These are phyloP conservation scores for Parthenolecanium corni DNA, from an alignment of 2,888 invertebrate genomes.

Conservation along the genomic window DNA sequence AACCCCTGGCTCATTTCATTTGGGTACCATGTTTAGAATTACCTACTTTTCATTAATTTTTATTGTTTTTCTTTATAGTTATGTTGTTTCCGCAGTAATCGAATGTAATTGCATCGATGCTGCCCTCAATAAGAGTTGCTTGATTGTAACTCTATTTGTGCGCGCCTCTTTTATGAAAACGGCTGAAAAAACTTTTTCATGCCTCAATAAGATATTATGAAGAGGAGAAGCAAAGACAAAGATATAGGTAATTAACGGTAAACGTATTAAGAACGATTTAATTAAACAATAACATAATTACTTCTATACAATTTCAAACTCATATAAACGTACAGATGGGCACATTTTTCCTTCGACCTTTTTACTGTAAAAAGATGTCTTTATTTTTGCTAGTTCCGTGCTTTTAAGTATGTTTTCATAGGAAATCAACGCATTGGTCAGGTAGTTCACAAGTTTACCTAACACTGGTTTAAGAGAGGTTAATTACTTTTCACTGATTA, in stretches of 20 bases:
- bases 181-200: slow-evolving; percentile 1
- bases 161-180: slow-evolving; percentile 1
- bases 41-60: slow-evolving; percentile 27
- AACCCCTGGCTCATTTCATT: slow-evolving; percentile 17
- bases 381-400: too few relatives aligned
- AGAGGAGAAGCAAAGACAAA: slow-evolving; percentile 3
- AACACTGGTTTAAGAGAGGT: too few relatives aligned
- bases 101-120: slow-evolving; percentile 27
- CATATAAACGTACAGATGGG: too few relatives aligned
- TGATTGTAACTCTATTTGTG: slow-evolving; percentile 16
- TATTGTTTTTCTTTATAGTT: slow-evolving; percentile 28
- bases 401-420: too few relatives aligned
- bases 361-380: too few relatives aligned
- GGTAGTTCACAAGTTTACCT: too few relatives aligned
- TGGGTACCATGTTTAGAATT: slow-evolving; percentile 2
- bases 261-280: slow-evolving; percentile 4
- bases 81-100: slow-evolving; percentile 21
- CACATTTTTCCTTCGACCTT: too few relatives aligned
- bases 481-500: too few relatives aligned
- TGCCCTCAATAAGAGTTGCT: slow-evolving; percentile 13
- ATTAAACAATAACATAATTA: slow-evolving; percentile 8
- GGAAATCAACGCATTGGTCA: too few relatives aligned
- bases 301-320: not conserved
- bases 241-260: slow-evolving; percentile 5
- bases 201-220: slow-evolving; percentile 14